Conservation (phyloP, 2,888 invertebrate species). For the Pyralis farinalis region DNA sequence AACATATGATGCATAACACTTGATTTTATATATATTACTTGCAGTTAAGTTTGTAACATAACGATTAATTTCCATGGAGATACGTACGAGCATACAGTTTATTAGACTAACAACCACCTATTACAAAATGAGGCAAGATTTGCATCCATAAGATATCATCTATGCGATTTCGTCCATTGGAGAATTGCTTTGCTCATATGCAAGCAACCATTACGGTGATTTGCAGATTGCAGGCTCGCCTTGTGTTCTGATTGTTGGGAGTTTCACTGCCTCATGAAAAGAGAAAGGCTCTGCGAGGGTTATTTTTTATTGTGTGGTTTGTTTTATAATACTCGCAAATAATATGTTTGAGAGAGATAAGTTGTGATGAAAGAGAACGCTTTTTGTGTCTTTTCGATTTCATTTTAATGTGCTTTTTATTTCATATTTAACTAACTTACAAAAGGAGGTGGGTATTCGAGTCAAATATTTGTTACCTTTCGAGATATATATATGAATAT, state of each 20-base stretch:
- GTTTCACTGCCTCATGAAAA: constrained; percentile 18
- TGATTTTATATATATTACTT: no score
- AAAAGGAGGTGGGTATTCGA: no score
- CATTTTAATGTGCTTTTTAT: no score
- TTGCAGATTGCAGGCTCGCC: constrained; percentile 19
- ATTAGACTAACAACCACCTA: constrained; percentile 4
- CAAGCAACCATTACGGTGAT: constrained; percentile 16
- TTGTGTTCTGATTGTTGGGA: constrained; percentile 19
- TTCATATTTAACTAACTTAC: no score
- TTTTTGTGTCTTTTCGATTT: no score
- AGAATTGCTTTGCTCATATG: constrained; percentile 20
- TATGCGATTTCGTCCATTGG: constrained; percentile 18
- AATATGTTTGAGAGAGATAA: no score
- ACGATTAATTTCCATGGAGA: not conserved
- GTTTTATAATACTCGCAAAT: not conserved
- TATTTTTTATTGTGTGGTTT: constrained; percentile 8
- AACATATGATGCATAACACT: no score
- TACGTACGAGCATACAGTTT: constrained; percentile 2
- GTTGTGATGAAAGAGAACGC: no score
- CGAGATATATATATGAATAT: no score
- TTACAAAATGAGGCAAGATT: constrained; percentile 16
- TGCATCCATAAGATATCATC: constrained; percentile 16
- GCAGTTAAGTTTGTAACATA: not conserved
- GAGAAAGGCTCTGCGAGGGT: constrained; percentile 17
- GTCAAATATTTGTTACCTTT: no score